These are phyloP conservation scores for Phrynocephalus guinanensis DNA, from an alignment of 2,797 vertebrate species.

Conservation along the genomic window DNA sequence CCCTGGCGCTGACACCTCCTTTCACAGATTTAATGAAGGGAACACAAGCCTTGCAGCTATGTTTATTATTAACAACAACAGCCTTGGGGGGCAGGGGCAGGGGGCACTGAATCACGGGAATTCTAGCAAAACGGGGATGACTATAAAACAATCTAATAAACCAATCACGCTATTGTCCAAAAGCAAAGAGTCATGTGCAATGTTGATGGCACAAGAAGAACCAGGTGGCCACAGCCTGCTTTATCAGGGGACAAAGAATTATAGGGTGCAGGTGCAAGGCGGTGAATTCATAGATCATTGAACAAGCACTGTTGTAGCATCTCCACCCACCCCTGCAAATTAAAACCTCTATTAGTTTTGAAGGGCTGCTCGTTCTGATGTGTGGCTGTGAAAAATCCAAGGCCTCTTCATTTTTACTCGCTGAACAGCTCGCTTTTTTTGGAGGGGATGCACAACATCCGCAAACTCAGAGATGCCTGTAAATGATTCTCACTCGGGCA, in stretches of 20 bases:
- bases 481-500: slow-evolving; percentile 7
- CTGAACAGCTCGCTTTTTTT: neutral
- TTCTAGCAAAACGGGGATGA: neutral
- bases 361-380: slow-evolving; percentile 1
- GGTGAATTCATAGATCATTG: neutral
- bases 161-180: neutral
- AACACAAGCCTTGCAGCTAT: neutral
- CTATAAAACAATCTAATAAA: neutral
- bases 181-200: fast-evolving
- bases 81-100: neutral
- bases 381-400: slow-evolving; percentile 12
- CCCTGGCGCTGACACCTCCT: neutral
- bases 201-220: neutral
- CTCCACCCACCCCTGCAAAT: neutral
- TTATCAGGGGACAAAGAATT: slow-evolving; percentile 7
- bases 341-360: neutral
- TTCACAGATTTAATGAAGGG: neutral
- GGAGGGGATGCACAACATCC: slow-evolving; percentile 19
- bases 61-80: neutral
- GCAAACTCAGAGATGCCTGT: slow-evolving; percentile 26
- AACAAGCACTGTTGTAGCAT: slow-evolving; percentile 18
- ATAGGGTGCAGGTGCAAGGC: neutral
- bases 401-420: neutral
- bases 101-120: neutral
- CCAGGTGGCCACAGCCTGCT: neutral